phyloP scores from a whole-genome alignment of 2,113 vertebrate species.

The Onychostruthus taczanowskii region DNA sequence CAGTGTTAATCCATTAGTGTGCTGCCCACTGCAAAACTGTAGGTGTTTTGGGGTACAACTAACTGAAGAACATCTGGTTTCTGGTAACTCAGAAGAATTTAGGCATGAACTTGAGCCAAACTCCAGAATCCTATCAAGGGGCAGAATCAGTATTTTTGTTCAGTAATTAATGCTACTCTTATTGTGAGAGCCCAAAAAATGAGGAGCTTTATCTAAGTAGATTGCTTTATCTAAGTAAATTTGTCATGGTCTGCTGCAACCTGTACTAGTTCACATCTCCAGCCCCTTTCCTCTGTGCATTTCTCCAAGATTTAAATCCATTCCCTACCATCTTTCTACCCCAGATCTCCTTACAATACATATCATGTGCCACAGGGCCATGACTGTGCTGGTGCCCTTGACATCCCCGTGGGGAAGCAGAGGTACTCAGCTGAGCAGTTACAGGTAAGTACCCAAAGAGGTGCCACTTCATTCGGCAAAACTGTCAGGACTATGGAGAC shows the following conservation, averaged over 20 bases:
- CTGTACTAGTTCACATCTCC: neutral
- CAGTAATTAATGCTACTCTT: neutral
- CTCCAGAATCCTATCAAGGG: neutral
- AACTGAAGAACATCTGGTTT: neutral
- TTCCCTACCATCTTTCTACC: neutral
- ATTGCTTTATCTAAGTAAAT: neutral
- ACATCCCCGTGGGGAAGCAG: neutral
- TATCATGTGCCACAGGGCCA: neutral
- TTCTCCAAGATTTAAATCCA: neutral
- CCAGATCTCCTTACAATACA: accelerated
- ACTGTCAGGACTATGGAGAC: neutral
- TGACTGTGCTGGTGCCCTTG: neutral
- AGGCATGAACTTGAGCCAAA: neutral
- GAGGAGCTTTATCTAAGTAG: neutral
- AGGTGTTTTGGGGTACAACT: neutral
- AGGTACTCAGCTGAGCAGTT: neutral
- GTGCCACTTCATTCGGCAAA: neutral
- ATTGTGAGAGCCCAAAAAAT: neutral
- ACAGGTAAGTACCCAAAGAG: neutral
- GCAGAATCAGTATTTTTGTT: neutral
- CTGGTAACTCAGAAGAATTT: neutral
- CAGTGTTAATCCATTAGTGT: neutral
- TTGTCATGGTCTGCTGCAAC: neutral
- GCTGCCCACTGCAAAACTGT: neutral
- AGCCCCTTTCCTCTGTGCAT: neutral